Percentiles rank a stretch among this genome's conserved stretches.
These are phyloP conservation scores for Chydorus sphaericus DNA, from an alignment of 2,888 invertebrate genomes.

Conservation along the genomic window DNA sequence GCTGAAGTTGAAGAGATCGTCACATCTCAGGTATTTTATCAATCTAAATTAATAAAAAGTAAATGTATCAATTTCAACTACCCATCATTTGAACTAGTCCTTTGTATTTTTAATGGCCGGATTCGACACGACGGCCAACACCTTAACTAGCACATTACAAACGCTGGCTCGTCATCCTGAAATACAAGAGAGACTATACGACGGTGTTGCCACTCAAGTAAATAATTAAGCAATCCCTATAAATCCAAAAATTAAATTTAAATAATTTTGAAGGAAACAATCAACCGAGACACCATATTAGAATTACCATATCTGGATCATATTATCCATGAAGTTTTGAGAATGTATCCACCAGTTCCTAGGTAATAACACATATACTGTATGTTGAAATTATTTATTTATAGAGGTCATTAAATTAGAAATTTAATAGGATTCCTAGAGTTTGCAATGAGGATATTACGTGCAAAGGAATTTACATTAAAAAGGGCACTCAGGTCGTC, in stretches of 20 bases:
- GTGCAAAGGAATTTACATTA: not conserved
- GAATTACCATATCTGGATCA: constrained; percentile 12
- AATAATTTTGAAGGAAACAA: constrained; percentile 1
- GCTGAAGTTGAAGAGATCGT: constrained; percentile 12
- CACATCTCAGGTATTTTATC: not conserved
- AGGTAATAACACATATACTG: not conserved
- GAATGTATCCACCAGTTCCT: not conserved
- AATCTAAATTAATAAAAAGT: not conserved
- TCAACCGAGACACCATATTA: constrained; percentile 8
- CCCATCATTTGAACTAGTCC: not conserved
- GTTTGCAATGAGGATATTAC: constrained; percentile 1
- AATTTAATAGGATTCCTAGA: constrained; percentile 1
- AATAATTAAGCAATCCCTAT: not conserved
- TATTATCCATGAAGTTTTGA: constrained; percentile 15
- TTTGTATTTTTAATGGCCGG: constrained; percentile 10
- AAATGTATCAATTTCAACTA: not conserved
- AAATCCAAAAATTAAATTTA: not conserved
- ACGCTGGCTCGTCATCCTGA: constrained; percentile 7
- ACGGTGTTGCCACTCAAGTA: constrained; percentile 3
- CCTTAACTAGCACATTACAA: constrained; percentile 3
- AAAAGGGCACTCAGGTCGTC: not conserved
- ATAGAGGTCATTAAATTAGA: not conserved
- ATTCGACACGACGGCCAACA: constrained; percentile 14
- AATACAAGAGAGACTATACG: constrained; percentile 11
- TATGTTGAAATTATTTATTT: not conserved